These are phyloP conservation scores for Drosophila antonietae DNA, from an alignment of 2,888 invertebrate genomes.

Conservation along the genomic window DNA sequence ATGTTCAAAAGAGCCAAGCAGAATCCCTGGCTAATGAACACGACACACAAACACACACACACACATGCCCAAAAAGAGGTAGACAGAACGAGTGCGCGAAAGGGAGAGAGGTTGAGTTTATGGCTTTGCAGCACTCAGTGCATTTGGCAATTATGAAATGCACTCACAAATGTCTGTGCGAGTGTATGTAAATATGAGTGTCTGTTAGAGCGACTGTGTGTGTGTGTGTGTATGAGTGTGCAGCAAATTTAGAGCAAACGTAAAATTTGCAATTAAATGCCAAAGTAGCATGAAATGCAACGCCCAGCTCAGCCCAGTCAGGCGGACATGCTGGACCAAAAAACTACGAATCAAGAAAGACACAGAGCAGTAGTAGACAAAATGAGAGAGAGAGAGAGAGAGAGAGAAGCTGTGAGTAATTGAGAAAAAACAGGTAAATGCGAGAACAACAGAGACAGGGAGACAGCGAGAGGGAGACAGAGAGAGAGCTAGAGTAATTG, in stretches of 20 bases:
- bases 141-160: conserved; percentile 75
- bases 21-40: conserved; percentile 71
- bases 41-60: conserved; percentile 17
- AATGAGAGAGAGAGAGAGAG: neutral
- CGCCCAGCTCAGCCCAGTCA: conserved; percentile 44
- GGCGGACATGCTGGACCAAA: conserved; percentile 15
- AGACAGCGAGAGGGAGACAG: neutral
- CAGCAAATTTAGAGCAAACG: conserved; percentile 67
- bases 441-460: neutral
- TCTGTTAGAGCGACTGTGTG: neutral
- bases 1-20: conserved; percentile 43
- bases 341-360: conserved; percentile 6
- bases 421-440: neutral
- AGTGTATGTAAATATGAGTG: conserved; percentile 12
- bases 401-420: neutral
- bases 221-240: conserved; percentile 20
- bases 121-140: conserved; percentile 58
- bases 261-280: conserved; percentile 77
- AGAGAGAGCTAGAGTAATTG: neutral
- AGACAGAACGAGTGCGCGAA: neutral
- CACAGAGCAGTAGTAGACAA: neutral
- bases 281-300: conserved; percentile 45
- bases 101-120: conserved; percentile 29
- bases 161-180: conserved; percentile 17
- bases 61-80: neutral